These are phyloP conservation scores for Luperina testacea DNA, from an alignment of 2,888 invertebrate species.

Conservation along the genomic window DNA sequence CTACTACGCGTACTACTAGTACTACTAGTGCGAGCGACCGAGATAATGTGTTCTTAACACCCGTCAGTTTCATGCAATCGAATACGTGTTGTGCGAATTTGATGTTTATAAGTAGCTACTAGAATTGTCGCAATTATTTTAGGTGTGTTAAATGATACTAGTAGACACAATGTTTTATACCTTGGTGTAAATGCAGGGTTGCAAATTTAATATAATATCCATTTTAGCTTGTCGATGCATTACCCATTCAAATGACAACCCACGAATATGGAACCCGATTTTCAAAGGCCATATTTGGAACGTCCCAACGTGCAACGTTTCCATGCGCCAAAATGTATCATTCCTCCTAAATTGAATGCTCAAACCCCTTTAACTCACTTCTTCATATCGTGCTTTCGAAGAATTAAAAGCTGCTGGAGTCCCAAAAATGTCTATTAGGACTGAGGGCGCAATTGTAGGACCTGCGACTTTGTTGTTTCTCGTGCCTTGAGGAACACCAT, in stretches of 20 bases:
- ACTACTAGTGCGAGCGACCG: not conserved
- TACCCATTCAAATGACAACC: not conserved
- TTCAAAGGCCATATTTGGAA: not conserved
- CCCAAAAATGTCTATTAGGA: slow-evolving; percentile 73
- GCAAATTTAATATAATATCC: too few species aligned
- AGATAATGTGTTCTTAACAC: too few species aligned
- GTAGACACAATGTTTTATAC: not conserved
- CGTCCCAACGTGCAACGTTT: slow-evolving; percentile 15
- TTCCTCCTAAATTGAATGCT: slow-evolving; percentile 9
- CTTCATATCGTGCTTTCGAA: slow-evolving; percentile 57
- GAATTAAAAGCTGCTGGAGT: slow-evolving; percentile 59
- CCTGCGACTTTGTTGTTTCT: not conserved
- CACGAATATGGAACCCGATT: not conserved
- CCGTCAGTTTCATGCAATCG: too few species aligned
- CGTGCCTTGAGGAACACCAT: not conserved
- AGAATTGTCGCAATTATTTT: not conserved
- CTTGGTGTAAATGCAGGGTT: not conserved
- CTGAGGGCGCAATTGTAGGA: slow-evolving; percentile 13
- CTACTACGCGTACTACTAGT: too few species aligned
- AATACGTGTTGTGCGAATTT: too few species aligned
- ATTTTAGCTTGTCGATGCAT: not conserved
- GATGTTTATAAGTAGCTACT: too few species aligned
- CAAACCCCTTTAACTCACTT: slow-evolving; percentile 68
- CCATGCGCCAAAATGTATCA: slow-evolving; percentile 14
- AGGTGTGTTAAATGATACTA: not conserved